Conservation (phyloP, 2,888 invertebrate genomes). For the Lasius fuliginosus region DNA sequence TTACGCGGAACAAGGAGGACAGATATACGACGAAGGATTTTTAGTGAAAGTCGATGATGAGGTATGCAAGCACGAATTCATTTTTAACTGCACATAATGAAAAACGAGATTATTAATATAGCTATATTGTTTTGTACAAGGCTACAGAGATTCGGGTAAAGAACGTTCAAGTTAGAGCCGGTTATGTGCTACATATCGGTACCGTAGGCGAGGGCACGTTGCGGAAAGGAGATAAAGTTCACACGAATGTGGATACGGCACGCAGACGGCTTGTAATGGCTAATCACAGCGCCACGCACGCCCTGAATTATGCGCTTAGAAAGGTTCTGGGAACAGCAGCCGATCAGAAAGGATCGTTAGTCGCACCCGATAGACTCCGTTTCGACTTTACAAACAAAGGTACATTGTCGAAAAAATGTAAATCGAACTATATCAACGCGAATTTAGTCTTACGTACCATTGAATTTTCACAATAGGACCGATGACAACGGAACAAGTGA, state of each 20-base stretch:
- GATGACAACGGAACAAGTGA: constrained; percentile 95
- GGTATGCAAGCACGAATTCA: constrained; percentile 79
- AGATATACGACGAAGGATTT: constrained; percentile 98
- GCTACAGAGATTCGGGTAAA: constrained; percentile 96
- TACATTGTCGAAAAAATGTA: constrained; percentile 50
- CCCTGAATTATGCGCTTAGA: constrained; percentile 97
- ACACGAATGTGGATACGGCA: constrained; percentile 93
- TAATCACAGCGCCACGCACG: constrained; percentile 99
- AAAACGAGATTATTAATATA: not conserved
- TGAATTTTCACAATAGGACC: constrained; percentile 88
- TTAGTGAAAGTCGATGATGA: constrained; percentile 94
- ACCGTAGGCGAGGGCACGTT: constrained; percentile 93
- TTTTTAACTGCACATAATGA: constrained; percentile 1
- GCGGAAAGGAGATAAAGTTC: constrained; percentile 94
- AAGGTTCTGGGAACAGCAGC: constrained; percentile 96
- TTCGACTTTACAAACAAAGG: constrained; percentile 99
- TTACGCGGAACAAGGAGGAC: constrained; percentile 99
- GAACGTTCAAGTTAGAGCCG: constrained; percentile 97
- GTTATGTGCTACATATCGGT: constrained; percentile 98
- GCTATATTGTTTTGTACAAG: constrained; percentile 72
- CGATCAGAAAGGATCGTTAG: constrained; percentile 98
- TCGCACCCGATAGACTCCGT: constrained; percentile 97
- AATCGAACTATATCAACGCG: not conserved
- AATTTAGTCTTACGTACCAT: constrained; percentile 7
- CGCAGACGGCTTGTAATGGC: constrained; percentile 98